phyloP scores from a whole-genome alignment of 1,140 invertebrate species.

The Nasonia longicornis region DNA sequence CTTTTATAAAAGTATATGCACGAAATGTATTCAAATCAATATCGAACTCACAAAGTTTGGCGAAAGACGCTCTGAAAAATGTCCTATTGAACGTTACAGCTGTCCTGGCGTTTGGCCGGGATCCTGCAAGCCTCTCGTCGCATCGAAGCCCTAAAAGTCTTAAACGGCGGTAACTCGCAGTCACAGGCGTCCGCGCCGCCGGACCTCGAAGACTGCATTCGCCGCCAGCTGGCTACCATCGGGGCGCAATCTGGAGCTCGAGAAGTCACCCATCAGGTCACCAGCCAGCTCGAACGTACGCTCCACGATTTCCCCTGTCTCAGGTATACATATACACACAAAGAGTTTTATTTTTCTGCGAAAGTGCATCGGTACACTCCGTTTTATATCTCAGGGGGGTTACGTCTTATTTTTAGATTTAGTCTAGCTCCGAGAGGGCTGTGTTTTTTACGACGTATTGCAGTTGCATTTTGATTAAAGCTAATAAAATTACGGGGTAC shows the following conservation, averaged over 20 bases:
- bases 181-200: constrained; percentile 36
- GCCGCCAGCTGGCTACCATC: constrained; percentile 58
- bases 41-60: too few species aligned
- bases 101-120: constrained; percentile 61
- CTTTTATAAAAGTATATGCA: too few species aligned
- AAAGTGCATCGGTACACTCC: neutral
- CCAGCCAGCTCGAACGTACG: constrained; percentile 66
- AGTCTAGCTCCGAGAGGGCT: too few species aligned
- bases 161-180: constrained; percentile 52
- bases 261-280: constrained; percentile 59
- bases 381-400: neutral
- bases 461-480: neutral
- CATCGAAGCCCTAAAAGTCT: constrained; percentile 53
- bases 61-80: neutral
- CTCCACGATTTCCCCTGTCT: constrained; percentile 83
- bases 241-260: constrained; percentile 56
- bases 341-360: neutral
- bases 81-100: constrained; percentile 44
- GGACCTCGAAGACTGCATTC: constrained; percentile 59
- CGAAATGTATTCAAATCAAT: too few species aligned
- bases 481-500: neutral
- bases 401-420: neutral
- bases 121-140: constrained; percentile 56
- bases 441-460: too few species aligned
- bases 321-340: constrained; percentile 49